Evolutionary conservation across 2,797 vertebrate genomes (phyloP), one percentile per base, ranked within the genome.

Genomic region (Rhinichthys osculus): DNA sequence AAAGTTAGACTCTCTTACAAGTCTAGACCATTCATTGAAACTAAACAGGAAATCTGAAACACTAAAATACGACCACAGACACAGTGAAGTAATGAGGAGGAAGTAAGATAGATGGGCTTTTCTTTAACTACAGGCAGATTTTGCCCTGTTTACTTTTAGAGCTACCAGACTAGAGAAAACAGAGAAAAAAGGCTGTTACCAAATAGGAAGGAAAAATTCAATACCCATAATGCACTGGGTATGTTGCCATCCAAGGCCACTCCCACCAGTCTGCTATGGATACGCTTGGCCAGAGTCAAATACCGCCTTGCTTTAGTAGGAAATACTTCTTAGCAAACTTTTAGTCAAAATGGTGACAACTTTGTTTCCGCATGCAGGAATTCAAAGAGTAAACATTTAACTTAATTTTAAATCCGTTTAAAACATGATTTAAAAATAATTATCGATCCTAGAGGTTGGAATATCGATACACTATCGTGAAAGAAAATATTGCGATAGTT

Each of bases 11-110:
- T 77, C 17, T 57, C 14, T 40, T 23, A 17, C 23, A 23, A 62
- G 35, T 78, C 4, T 23, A 78, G 23, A 42, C 35, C 35, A 62
- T 78, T 78, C 23, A 62, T 17, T 59, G 54, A 78, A 62, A 59
- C 54, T 59, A 42, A 78, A 62, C 54, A 62, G 2, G 52, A 78
- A 27, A 77, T 77, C 52, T 57, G 40, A 57, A 77, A 77, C 33
- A 17, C 52, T 59, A 59, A 59, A 40, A 40, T 59, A 40, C 2
- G 14, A 59, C 52, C 11, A 6, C 52, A n/a, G 74, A n/a, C 33
- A 35, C 9, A 40, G 52, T 17, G 7, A 40, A 59, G 30, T 21
- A 76, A 54, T 57, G 19, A 77, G 5, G 10, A 77, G 5, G 3
- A 76, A 76, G 76, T 62, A 78, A n/a, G 54, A 78, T 27, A 17